Evolutionary conservation across 2,113 vertebrate species (phyloP).

Genomic region (Amphilophus citrinellus): DNA sequence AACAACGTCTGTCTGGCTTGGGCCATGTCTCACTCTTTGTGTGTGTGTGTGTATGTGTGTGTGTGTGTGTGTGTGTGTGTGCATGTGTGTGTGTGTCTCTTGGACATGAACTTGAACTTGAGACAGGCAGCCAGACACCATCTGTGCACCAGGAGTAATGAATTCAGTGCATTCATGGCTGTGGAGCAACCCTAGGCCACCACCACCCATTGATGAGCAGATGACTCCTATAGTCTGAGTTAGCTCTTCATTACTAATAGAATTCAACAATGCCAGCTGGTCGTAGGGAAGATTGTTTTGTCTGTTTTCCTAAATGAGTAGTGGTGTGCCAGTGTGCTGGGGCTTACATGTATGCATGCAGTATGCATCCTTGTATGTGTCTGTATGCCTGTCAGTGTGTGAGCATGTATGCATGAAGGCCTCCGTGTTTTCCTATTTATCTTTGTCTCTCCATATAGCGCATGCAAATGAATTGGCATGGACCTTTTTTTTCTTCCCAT

Average conservation of each 20-base stretch:
- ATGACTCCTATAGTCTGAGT: constrained; percentile 80
- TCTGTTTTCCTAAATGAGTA: constrained; percentile 38
- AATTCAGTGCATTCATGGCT: constrained; percentile 81
- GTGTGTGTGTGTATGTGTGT: constrained; percentile 57
- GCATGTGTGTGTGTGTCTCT: constrained; percentile 63
- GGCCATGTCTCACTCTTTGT: constrained; percentile 58
- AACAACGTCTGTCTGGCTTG: constrained; percentile 75
- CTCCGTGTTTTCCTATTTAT: constrained; percentile 36
- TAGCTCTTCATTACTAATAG: constrained; percentile 80
- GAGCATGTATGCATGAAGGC: constrained; percentile 13
- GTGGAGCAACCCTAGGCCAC: constrained; percentile 75
- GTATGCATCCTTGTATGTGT: neutral
- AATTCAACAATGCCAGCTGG: constrained; percentile 80
- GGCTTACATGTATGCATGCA: constrained; percentile 8
- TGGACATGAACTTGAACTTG: constrained; percentile 84
- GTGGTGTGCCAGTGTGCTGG: constrained; percentile 10
- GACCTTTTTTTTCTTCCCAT: constrained; percentile 2
- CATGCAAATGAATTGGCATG: constrained; percentile 36
- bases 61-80: constrained; percentile 59
- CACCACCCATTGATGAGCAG: constrained; percentile 80
- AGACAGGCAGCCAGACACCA: constrained; percentile 82
- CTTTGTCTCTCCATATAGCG: constrained; percentile 21
- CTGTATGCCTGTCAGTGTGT: constrained; percentile 11
- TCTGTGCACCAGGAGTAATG: constrained; percentile 81
- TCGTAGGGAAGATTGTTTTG: constrained; percentile 59